Conservation (phyloP, 2,797 vertebrate species). For the Leuciscus waleckii region DNA sequence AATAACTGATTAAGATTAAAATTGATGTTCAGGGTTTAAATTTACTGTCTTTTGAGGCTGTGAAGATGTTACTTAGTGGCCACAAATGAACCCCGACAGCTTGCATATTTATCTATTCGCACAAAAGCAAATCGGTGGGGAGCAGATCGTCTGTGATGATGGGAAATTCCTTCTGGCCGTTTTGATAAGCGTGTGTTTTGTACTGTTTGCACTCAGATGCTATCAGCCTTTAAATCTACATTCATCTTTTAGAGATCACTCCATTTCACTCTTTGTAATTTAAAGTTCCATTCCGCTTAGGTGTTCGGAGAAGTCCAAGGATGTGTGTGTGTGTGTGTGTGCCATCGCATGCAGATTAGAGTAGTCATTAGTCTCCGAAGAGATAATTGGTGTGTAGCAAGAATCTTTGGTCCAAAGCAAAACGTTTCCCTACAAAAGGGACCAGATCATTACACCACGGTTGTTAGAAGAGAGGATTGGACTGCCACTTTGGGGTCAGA, state of each 20-base stretch:
- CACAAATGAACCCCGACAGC: not conserved
- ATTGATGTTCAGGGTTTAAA: not conserved
- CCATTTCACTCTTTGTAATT: not conserved
- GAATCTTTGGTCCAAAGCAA: constrained; percentile 52
- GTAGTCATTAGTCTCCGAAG: constrained; percentile 48
- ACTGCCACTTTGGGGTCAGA: constrained; percentile 1
- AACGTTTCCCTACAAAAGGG: constrained; percentile 42
- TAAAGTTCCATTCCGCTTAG: constrained; percentile 20
- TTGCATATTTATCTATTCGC: not conserved
- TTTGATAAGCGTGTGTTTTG: constrained; percentile 15
- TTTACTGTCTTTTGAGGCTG: not conserved
- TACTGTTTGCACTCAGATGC: constrained; percentile 2
- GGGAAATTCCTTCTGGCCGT: not conserved
- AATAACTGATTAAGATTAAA: not conserved
- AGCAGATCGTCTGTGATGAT: not conserved
- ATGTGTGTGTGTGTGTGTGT: constrained; percentile 7
- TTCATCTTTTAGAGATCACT: constrained; percentile 29
- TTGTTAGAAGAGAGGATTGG: constrained; percentile 51
- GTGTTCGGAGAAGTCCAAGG: not conserved
- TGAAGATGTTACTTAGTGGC: not conserved
- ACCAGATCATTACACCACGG: constrained; percentile 52
- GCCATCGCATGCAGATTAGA: constrained; percentile 45
- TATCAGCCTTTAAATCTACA: constrained; percentile 8
- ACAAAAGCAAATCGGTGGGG: not conserved
- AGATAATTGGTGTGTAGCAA: constrained; percentile 53